Evolutionary conservation across 2,797 vertebrate genomes (phyloP).

Genomic region (Gymnoscopelus microlampas): DNA sequence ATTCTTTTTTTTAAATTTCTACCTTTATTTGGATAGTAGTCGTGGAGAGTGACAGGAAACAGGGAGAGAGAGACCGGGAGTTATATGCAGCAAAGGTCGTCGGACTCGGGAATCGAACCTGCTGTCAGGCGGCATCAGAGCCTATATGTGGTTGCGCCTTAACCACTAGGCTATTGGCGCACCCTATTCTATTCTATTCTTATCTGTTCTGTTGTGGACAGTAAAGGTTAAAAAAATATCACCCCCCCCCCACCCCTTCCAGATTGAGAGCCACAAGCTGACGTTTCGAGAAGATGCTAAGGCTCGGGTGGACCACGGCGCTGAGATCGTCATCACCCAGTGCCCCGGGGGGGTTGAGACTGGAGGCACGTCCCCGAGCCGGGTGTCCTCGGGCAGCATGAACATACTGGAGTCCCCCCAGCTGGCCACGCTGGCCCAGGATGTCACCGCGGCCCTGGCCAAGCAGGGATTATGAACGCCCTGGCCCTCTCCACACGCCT

Average conservation of each 20-base stretch:
- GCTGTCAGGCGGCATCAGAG: too few species aligned
- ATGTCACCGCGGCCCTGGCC: conserved; percentile 93
- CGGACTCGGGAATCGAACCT: too few species aligned
- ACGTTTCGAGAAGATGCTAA: conserved; percentile 91
- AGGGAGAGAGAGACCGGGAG: too few species aligned
- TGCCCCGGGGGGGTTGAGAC: conserved; percentile 83
- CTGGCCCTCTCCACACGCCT: conserved; percentile 2
- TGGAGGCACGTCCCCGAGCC: conserved; percentile 88
- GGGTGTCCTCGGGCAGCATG: conserved; percentile 91
- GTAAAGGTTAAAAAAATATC: background rate
- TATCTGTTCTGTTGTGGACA: conserved; percentile 7
- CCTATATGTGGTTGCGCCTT: too few species aligned
- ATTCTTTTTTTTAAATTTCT: too few species aligned
- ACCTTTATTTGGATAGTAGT: too few species aligned
- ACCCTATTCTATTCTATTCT: conserved; percentile 24
- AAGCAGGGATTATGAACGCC: conserved; percentile 95
- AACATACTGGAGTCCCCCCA: conserved; percentile 93
- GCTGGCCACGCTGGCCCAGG: conserved; percentile 94
- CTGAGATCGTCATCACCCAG: conserved; percentile 89
- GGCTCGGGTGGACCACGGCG: conserved; percentile 94
- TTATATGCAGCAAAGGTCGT: too few species aligned
- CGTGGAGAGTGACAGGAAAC: too few species aligned
- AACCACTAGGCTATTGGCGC: conserved; percentile 4
- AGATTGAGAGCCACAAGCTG: conserved; percentile 97
- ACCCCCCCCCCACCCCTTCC: conserved; percentile 8